Conservation (phyloP, 2,888 invertebrate species). For the Dyspetes luteomarginatus region DNA sequence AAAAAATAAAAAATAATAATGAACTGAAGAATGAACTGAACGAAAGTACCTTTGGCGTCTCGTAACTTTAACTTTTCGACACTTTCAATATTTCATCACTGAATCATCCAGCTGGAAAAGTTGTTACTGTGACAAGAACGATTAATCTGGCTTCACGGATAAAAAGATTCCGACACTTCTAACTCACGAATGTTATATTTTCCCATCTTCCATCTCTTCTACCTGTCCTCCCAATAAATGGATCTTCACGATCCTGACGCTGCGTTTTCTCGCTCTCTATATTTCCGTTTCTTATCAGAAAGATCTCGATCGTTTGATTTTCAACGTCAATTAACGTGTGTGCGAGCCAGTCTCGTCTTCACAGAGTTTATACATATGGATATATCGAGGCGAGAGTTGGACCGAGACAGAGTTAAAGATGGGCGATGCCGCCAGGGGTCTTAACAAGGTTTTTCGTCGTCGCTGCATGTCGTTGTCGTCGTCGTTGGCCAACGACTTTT, state of each 20-base stretch:
- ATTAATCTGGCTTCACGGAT: too few species aligned
- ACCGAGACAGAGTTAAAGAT: constrained; percentile 19
- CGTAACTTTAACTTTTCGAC: background rate
- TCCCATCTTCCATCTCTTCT: background rate
- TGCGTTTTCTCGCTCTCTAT: background rate
- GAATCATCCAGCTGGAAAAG: too few species aligned
- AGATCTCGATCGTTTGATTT: constrained; percentile 41
- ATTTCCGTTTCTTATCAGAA: constrained; percentile 40
- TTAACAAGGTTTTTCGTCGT: constrained; percentile 74
- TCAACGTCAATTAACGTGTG: constrained; percentile 53
- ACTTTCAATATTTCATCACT: too few species aligned
- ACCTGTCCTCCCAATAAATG: background rate
- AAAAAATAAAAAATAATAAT: background rate
- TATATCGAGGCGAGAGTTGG: constrained; percentile 5
- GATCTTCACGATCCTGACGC: constrained; percentile 13
- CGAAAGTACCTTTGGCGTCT: background rate
- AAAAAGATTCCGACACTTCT: too few species aligned
- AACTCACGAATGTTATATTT: background rate
- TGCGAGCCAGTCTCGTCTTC: constrained; percentile 1
- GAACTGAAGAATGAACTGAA: background rate
- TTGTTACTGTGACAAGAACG: too few species aligned
- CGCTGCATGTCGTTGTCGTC: constrained; percentile 68
- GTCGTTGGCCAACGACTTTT: constrained; percentile 19
- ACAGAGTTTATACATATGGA: background rate
- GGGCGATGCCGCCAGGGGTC: constrained; percentile 37